These are phyloP conservation scores for Cassiopea andromeda DNA, from an alignment of 30 jellyfish, hydroid and myxozoan species.

Conservation along the genomic window DNA sequence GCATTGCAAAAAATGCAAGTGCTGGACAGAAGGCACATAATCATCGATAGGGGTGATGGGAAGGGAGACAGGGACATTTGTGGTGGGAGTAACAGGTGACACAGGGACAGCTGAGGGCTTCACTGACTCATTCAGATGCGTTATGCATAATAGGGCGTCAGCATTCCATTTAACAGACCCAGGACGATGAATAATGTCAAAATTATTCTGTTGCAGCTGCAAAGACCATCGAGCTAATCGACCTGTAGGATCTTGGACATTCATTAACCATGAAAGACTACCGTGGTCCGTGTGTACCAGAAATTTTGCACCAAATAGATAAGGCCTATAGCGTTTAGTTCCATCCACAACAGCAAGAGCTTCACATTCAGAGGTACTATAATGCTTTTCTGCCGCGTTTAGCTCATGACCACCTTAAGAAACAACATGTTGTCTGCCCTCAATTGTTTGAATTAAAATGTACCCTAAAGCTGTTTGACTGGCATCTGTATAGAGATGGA, in stretches of 20 bases:
- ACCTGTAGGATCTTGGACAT: slow-evolving; percentile 38
- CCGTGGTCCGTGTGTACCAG: slow-evolving; percentile 52
- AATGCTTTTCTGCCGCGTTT: slow-evolving; percentile 15
- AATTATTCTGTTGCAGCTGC: slow-evolving; percentile 22
- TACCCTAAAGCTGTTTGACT: slow-evolving; percentile 42
- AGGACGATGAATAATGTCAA: slow-evolving; percentile 50
- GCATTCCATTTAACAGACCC: slow-evolving; percentile 22
- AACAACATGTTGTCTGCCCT: slow-evolving; percentile 36
- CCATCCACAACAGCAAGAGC: slow-evolving; percentile 70
- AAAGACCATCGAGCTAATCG: slow-evolving; percentile 23
- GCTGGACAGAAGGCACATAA: background rate
- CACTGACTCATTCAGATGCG: background rate
- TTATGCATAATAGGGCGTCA: slow-evolving; percentile 23
- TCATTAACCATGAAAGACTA: slow-evolving; percentile 41
- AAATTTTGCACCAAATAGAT: slow-evolving; percentile 28
- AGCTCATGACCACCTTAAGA: slow-evolving; percentile 62
- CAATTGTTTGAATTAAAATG: slow-evolving; percentile 28
- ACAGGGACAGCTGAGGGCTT: background rate
- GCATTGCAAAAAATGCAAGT: slow-evolving; percentile 7
- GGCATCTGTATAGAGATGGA: slow-evolving; percentile 55
- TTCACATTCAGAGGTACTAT: slow-evolving; percentile 57
- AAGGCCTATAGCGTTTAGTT: slow-evolving; percentile 39
- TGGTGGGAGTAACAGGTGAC: background rate
- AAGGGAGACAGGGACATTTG: background rate
- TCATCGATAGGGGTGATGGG: slow-evolving; percentile 10